These are phyloP conservation scores for Lepus americanus DNA, from an alignment of 2,113 vertebrate species.

Conservation along the genomic window DNA sequence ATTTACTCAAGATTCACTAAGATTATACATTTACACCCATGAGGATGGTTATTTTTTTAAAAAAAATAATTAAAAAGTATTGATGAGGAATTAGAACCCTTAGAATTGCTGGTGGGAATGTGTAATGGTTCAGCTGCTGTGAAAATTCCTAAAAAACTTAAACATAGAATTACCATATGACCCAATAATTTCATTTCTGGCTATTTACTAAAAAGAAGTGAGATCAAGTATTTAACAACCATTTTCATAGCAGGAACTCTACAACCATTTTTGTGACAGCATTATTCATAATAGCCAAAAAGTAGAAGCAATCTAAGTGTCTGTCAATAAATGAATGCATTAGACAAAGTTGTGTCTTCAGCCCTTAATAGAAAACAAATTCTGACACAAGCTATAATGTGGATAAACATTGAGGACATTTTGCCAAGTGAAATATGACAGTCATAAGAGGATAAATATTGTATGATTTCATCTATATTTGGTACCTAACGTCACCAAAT, in stretches of 20 bases:
- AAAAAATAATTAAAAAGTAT: neutral
- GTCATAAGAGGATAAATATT: neutral
- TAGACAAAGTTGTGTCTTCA: neutral
- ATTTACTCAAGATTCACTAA: slow-evolving; percentile 3
- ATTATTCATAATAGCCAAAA: neutral
- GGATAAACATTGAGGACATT: neutral
- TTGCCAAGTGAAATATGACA: slow-evolving; percentile 35
- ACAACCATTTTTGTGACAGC: neutral
- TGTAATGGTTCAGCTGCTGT: neutral
- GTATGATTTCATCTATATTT: neutral
- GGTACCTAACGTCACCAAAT: neutral
- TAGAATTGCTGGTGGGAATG: neutral
- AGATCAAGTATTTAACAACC: neutral
- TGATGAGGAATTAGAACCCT: neutral
- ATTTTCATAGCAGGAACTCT: neutral
- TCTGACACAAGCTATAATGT: neutral
- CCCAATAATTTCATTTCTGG: slow-evolving; percentile 1
- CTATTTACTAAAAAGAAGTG: neutral
- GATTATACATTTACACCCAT: neutral
- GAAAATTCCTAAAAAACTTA: neutral
- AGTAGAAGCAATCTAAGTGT: neutral
- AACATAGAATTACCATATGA: neutral
- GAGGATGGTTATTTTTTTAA: neutral
- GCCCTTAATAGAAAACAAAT: neutral
- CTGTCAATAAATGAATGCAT: neutral